Conservation (phyloP, 2,888 invertebrate genomes). For the Sesia bembeciformis region DNA sequence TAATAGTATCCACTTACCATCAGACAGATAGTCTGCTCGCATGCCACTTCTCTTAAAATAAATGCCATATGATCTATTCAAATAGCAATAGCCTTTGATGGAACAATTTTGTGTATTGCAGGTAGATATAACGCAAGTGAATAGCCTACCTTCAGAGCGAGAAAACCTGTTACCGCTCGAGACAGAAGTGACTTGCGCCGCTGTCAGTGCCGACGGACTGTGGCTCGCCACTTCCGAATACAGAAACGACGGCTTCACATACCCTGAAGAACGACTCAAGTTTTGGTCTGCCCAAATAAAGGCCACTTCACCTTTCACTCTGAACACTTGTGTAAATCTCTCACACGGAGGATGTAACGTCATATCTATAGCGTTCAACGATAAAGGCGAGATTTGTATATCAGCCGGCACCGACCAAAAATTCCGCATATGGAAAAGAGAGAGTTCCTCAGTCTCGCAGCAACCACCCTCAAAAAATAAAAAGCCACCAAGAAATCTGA, state of each 20-base stretch:
- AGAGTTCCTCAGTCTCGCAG: slow-evolving; percentile 12
- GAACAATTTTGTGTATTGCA: slow-evolving; percentile 20
- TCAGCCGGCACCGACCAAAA: slow-evolving; percentile 60
- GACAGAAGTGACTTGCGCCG: slow-evolving; percentile 58
- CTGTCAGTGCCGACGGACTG: slow-evolving; percentile 43
- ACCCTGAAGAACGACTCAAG: slow-evolving; percentile 60
- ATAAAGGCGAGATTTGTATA: slow-evolving; percentile 52
- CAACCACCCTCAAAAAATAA: not conserved
- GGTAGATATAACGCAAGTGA: slow-evolving; percentile 63
- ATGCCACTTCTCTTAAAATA: too few relatives aligned
- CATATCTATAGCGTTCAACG: slow-evolving; percentile 44
- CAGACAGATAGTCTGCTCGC: too few relatives aligned
- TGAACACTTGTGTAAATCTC: slow-evolving; percentile 57
- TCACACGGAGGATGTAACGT: slow-evolving; percentile 61
- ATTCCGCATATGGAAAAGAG: slow-evolving; percentile 54
- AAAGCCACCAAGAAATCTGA: slow-evolving; percentile 11
- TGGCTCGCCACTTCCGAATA: slow-evolving; percentile 66
- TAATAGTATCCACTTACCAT: too few relatives aligned
- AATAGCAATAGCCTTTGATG: too few relatives aligned
- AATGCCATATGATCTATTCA: too few relatives aligned
- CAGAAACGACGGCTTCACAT: slow-evolving; percentile 51
- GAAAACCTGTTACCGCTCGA: slow-evolving; percentile 56
- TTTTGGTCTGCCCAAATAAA: slow-evolving; percentile 44
- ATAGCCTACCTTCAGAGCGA: slow-evolving; percentile 51
- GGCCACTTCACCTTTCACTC: slow-evolving; percentile 33